Evolutionary conservation across 2,888 invertebrate genomes (phyloP), one percentile per base, ranked within the genome.

Genomic region (Proisotoma minuta): DNA sequence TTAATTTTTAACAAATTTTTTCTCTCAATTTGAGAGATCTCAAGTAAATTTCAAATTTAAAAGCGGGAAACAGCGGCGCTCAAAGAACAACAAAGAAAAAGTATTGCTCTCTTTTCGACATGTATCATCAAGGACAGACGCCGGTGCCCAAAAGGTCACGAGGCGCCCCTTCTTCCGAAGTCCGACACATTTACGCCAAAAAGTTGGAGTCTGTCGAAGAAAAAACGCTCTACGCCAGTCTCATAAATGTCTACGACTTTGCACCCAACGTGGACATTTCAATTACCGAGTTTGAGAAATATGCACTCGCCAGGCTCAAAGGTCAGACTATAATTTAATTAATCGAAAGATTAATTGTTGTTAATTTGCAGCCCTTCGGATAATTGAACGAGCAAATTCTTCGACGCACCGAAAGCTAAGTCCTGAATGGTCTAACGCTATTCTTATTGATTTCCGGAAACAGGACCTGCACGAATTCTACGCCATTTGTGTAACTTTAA

Each of bases 241-340:
- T 88, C 79, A 80, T 93, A 15, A 86, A 86, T 77, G 82, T 96
- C 76, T 96, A 94, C 76, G 83, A 82, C 73, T 75, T 83, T 28
- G 87, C 91, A 28, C 96, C 96, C 4, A 80, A 77, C 28, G 85
- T 85, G 65, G 84, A 85, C 61, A 84, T 95, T 65, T 82, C 84
- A 59, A 81, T 96, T 23, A 82, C 86, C 66, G 92, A 94, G 78
- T 94, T 96, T 78, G 91, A 95, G 81, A 86, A 88, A 51, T 82
- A 91, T 71, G 91, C 94, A 1, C 77, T 91, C 52, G 93, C 95
- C 76, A 83, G 94, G 72, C 79, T 94, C 20, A 86, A 87, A 78
- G 79, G 83, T 82, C 73, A 71, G 65, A 49, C 4, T 63, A 28
- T 39, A 23, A 43, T 3, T 22, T 49, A 18, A 5, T 20, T 23